A percentile compares a stretch with the other conserved stretches of the same genome.
Evolutionary conservation across 64 coral and sea anemone genomes (phyloP).

Genomic region (Pachyseris speciosa): DNA sequence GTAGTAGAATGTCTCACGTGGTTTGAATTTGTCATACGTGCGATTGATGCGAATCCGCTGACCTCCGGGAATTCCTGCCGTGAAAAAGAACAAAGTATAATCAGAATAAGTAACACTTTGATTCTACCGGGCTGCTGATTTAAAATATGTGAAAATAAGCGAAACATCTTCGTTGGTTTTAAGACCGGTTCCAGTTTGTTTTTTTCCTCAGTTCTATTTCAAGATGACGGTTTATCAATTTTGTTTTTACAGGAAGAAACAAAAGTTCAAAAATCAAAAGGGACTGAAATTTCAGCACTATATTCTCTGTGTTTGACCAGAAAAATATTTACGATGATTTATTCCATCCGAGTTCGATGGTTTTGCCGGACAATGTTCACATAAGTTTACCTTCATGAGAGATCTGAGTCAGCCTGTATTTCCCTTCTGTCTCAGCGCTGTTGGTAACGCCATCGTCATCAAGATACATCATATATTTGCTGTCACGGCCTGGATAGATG

Average conservation of each 20-base stretch:
- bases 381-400: constrained; percentile 61
- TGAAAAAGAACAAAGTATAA: not conserved
- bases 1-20: constrained; percentile 70
- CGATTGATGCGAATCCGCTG: constrained; percentile 67
- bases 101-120: not conserved
- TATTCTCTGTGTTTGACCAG: not conserved
- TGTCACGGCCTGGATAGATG: constrained; percentile 72
- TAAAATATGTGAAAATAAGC: not conserved
- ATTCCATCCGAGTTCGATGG: not conserved
- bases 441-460: constrained; percentile 77
- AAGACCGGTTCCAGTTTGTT: not conserved
- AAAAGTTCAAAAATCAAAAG: not conserved
- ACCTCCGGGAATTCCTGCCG: constrained; percentile 41
- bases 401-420: constrained; percentile 67
- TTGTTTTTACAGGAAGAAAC: not conserved
- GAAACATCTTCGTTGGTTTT: not conserved
- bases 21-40: constrained; percentile 62
- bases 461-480: constrained; percentile 50
- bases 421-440: constrained; percentile 22
- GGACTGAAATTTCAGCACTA: not conserved
- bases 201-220: not conserved
- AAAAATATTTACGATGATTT: not conserved
- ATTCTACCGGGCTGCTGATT: not conserved
- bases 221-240: not conserved
- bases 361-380: not conserved